These are phyloP conservation scores for Ivindomyrus marchei DNA, from an alignment of 2,113 vertebrate species.

Conservation along the genomic window DNA sequence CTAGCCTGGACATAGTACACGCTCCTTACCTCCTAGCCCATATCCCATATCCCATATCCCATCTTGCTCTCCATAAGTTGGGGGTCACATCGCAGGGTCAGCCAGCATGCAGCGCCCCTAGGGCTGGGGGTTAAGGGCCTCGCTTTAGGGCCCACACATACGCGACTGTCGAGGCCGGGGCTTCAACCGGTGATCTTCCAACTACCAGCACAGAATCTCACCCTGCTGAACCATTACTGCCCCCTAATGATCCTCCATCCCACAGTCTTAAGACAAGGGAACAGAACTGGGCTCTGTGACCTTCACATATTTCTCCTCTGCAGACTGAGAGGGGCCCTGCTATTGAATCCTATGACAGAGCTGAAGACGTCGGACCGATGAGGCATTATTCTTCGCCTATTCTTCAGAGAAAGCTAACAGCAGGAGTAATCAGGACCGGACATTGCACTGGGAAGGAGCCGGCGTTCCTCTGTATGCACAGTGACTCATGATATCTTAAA, in stretches of 20 bases:
- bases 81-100: neutral
- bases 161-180: neutral
- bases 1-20: too few relatives aligned
- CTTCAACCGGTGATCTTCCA: neutral
- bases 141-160: neutral
- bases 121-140: neutral
- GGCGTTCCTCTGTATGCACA: neutral
- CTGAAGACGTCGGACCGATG: neutral
- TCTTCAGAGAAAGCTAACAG: neutral
- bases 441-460: neutral
- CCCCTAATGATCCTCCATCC: neutral
- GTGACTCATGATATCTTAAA: slow-evolving; percentile 18
- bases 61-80: neutral
- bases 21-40: too few relatives aligned
- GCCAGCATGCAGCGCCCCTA: neutral
- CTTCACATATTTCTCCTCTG: neutral
- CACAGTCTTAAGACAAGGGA: neutral
- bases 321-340: neutral
- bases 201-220: neutral
- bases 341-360: neutral
- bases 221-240: neutral
- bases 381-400: neutral
- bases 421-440: neutral
- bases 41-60: too few relatives aligned
- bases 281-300: neutral